Conservation (phyloP, 2,888 invertebrate species). For the Cremastinae sp. region DNA sequence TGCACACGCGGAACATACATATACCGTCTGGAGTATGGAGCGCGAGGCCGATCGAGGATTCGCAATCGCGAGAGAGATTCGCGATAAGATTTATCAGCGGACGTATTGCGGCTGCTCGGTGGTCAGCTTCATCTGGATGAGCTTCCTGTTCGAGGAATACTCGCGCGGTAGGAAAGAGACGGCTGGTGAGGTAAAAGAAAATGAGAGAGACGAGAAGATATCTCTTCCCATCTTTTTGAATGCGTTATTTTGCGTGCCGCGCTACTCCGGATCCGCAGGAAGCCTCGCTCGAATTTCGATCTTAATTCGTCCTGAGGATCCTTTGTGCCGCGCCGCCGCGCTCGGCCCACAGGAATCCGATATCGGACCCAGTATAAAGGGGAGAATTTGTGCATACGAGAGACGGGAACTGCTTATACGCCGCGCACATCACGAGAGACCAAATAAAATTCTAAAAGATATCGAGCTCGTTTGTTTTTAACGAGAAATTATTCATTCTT, state of each 20-base stretch:
- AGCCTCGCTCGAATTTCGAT: constrained; percentile 56
- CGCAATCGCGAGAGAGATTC: constrained; percentile 40
- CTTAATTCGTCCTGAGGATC: constrained; percentile 46
- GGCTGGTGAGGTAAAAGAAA: background rate
- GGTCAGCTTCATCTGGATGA: constrained; percentile 49
- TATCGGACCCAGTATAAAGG: constrained; percentile 29
- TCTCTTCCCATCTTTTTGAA: background rate
- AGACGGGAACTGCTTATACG: constrained; percentile 11
- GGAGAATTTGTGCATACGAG: constrained; percentile 35
- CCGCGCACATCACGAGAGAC: background rate
- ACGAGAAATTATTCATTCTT: background rate
- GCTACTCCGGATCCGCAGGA: constrained; percentile 12
- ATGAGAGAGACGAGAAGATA: background rate
- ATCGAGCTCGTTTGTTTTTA: constrained; percentile 6
- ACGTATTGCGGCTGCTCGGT: constrained; percentile 23
- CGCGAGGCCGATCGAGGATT: constrained; percentile 28
- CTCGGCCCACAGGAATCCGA: constrained; percentile 33
- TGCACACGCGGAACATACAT: constrained; percentile 4
- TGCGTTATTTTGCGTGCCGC: constrained; percentile 5
- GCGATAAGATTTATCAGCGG: constrained; percentile 46
- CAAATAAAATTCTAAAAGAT: constrained; percentile 3
- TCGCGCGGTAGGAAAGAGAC: constrained; percentile 27
- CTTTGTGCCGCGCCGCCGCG: constrained; percentile 36
- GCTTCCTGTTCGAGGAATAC: constrained; percentile 6
- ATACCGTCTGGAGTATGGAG: constrained; percentile 26